phyloP scores from a whole-genome alignment of 2,113 vertebrate species.

The Megaptera novaeangliae region DNA sequence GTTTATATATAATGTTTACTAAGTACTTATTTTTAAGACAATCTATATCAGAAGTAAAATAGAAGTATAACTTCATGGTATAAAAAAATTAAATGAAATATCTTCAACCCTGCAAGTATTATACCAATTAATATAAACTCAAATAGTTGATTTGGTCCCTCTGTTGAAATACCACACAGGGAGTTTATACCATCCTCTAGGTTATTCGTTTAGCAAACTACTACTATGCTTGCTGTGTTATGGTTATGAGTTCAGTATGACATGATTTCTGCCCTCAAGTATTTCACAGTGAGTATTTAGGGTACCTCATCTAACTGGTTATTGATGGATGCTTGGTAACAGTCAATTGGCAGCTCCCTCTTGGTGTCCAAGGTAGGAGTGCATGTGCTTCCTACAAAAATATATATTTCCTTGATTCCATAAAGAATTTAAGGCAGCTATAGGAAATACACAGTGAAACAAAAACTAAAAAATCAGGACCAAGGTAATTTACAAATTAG shows the following conservation, averaged over 20 bases:
- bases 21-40: conserved; percentile 72
- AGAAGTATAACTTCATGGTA: conserved; percentile 1
- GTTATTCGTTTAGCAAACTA: background rate
- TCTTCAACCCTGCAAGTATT: background rate
- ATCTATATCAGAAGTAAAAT: background rate
- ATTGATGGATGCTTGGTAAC: background rate
- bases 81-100: background rate
- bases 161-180: background rate
- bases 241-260: background rate
- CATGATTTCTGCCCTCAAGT: background rate
- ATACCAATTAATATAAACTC: conserved; percentile 65
- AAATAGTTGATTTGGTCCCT: conserved; percentile 60
- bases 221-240: background rate
- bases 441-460: background rate
- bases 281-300: background rate
- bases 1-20: conserved; percentile 51
- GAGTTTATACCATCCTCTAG: background rate
- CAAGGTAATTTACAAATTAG: background rate
- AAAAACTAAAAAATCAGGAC: background rate
- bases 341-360: background rate
- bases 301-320: background rate
- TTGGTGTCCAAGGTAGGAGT: background rate
- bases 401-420: background rate
- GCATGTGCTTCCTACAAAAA: background rate
- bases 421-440: background rate